phyloP scores from a whole-genome alignment of 2,888 invertebrate genomes.

The Drosophila imparisetae region DNA sequence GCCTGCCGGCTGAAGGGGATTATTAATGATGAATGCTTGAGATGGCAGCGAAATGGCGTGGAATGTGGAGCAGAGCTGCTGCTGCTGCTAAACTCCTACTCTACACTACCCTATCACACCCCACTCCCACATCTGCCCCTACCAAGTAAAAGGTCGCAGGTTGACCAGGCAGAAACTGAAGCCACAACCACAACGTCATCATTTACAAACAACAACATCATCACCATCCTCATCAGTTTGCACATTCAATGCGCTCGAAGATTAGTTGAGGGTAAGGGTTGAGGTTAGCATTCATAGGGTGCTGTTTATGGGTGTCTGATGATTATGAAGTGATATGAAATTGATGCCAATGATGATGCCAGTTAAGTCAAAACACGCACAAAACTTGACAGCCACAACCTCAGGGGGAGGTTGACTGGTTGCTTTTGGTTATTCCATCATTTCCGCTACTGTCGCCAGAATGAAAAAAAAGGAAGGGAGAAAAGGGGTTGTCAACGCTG shows the following conservation, averaged over 20 bases:
- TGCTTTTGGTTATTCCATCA: conserved; percentile 47
- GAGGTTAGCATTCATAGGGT: conserved; percentile 1
- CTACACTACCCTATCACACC: neutral
- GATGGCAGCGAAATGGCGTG: conserved; percentile 77
- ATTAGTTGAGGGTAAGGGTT: neutral
- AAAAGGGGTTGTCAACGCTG: conserved; percentile 57
- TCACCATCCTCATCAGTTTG: conserved; percentile 31
- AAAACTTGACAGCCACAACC: conserved; percentile 53
- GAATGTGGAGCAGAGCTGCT: conserved; percentile 56
- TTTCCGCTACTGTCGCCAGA: conserved; percentile 55
- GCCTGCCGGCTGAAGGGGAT: conserved; percentile 59
- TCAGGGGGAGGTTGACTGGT: neutral
- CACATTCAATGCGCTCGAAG: conserved; percentile 27
- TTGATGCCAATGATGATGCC: conserved; percentile 77
- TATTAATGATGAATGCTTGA: conserved; percentile 78
- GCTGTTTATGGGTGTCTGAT: conserved; percentile 69
- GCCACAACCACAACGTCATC: conserved; percentile 26
- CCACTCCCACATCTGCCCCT: neutral
- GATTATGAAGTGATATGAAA: conserved; percentile 78
- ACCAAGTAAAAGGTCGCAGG: conserved; percentile 36
- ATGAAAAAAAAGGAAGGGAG: conserved; percentile 17
- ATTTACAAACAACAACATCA: conserved; percentile 16
- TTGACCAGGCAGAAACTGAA: conserved; percentile 46
- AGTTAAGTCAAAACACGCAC: conserved; percentile 72
- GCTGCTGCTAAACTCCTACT: neutral